Evolutionary conservation across 2,888 invertebrate genomes (phyloP), one percentile per base, ranked within the genome.

Genomic region (Tenthredo mesomela): DNA sequence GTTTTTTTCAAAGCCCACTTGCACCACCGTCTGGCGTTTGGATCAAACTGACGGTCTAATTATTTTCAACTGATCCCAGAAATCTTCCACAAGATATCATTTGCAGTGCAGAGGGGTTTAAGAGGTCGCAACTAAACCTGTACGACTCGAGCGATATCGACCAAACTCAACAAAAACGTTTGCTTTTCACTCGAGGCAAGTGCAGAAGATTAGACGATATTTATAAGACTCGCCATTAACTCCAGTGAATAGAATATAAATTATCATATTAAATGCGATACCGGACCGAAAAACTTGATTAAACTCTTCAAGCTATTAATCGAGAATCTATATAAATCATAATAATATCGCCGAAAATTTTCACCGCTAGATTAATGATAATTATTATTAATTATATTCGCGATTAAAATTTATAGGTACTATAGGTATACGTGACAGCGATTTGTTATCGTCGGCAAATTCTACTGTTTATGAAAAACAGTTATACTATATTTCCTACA

Each of bases 151-250:
- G 37, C 18, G 61, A 37, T 80, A 61, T 80, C 80, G 80, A 80
- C 25, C 40, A 15, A 29, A 77, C 33, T 77, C 50, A 54, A 50
- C 61, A 33, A 61, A 29, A 80, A 37, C 61, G 67, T 1, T 12
- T 33, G 6, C 47, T 82, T 47, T 67, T 50, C 70, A 82, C 67
- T 50, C 47, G 47, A 50, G 67, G 61, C 37, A 67, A 82, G 82
- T 21, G 67, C n/a, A n/a, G n/a, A 43, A 82, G 65, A 82, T 82
- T 82, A 67, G 82, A 82, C n/a, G 82, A 33, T 82, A 67, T 47
- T 82, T 70, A 67, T 50, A 82, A 67, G 47, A 29, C 40, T 50
- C 25, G 47, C 47, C 47, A 43, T 43, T 37, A 82, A 67, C 47
- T 82, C 47, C 67, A n/a, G 18, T 47, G 67, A 47, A 82, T 67